Evolutionary conservation across 2,888 invertebrate species (phyloP), one percentile per base, ranked within the genome.

Genomic region (Euspilapteryx auroguttella): DNA sequence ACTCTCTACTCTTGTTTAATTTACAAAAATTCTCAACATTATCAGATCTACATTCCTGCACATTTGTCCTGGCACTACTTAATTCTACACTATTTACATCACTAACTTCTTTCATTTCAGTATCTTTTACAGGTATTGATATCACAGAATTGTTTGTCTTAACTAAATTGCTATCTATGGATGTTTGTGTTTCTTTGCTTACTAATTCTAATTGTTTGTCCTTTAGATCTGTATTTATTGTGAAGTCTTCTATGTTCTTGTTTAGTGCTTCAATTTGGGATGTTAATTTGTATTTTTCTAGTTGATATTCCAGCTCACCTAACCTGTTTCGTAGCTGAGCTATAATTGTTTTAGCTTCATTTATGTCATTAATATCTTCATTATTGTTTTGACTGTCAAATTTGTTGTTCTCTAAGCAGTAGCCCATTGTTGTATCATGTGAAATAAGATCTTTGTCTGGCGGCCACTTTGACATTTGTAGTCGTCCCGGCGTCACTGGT

Each of bases 391-490:
- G 58, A 29, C 40, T 57, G 33, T 41, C 43, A 33, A 47, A 51
- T 35, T 48, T 49, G 36, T 52, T 51, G 32, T 50, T 54, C 32
- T 62, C 61, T 32, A 53, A 36, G 21, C 46, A 42, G 30, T 44
- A 40, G 21, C 41, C 41, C 24, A 35, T 30, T 6, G 42, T 28
- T 28, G 52, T 51, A 33, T 63, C 59, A 29, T 54, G 51, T 12
- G 49, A 37, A 12, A 49, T 37, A 38, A 42, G 49, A 9, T 65
- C 59, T 40, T 54, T 59, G 30, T 69, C 65, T 7, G 87, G 86
- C 0, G 90, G 89, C 89, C 90, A 89, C 20, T 85, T 78, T 1
- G 82, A 65, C 33, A 82, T 80, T 38, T 86, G 83, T 26, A 92
- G 66, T 48, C 85, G 81, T 27, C 89, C 87, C 1, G 90, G 89